A percentile compares a stretch with the other conserved stretches of the same genome.
These are phyloP conservation scores for Leptinotarsa undecemlineata DNA, from an alignment of 1,140 invertebrate genomes.

Conservation along the genomic window DNA sequence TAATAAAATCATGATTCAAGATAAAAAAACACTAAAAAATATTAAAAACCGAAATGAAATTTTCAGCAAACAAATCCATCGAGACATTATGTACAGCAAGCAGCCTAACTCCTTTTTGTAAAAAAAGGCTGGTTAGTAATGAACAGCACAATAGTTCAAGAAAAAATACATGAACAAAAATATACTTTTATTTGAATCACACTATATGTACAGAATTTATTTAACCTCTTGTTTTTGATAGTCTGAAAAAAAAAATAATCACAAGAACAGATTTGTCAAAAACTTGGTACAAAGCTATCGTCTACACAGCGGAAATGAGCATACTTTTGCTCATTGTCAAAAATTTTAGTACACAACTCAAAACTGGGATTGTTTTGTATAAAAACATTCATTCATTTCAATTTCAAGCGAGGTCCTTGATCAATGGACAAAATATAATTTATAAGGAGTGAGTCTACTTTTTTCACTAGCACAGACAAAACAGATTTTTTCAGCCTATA, in stretches of 20 bases:
- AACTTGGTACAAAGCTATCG: conserved; percentile 4
- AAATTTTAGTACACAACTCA: neutral
- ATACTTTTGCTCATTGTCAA: neutral
- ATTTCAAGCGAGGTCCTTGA: neutral
- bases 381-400: neutral
- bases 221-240: neutral
- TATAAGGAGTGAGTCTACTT: conserved; percentile 49
- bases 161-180: conserved; percentile 11
- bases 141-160: conserved; percentile 10
- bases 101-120: conserved; percentile 49
- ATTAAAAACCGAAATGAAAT: conserved; percentile 36
- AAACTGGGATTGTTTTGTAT: neutral
- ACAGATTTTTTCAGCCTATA: neutral
- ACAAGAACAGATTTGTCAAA: neutral
- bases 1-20: conserved; percentile 22
- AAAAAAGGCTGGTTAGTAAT: conserved; percentile 5
- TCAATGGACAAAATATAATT: conserved; percentile 6
- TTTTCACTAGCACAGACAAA: conserved; percentile 41
- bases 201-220: neutral
- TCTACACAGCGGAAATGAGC: neutral
- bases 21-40: conserved; percentile 20
- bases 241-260: conserved; percentile 3
- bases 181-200: neutral
- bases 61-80: conserved; percentile 39
- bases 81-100: conserved; percentile 44